Evolutionary conservation across 2,113 vertebrate genomes (phyloP).

Genomic region (Sylvia atricapilla): DNA sequence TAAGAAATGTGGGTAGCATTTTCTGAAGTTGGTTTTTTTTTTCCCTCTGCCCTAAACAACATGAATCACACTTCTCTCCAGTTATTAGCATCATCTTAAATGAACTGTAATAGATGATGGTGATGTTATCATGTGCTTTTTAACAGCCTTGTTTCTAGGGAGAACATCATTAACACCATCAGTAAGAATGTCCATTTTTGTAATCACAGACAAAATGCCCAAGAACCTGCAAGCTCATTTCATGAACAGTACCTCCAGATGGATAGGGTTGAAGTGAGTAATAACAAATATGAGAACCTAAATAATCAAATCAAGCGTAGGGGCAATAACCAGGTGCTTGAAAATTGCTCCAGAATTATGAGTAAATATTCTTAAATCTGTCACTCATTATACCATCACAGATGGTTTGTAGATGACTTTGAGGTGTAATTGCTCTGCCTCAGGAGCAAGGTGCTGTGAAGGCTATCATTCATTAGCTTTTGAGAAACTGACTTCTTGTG

Average conservation of each 20-base stretch:
- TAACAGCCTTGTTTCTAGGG: background rate
- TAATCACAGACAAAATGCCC: background rate
- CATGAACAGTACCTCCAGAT: background rate
- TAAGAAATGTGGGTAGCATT: background rate
- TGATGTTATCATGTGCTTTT: slow-evolving; percentile 32
- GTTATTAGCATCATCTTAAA: background rate
- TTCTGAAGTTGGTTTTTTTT: background rate
- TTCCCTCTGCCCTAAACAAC: background rate
- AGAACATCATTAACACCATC: background rate
- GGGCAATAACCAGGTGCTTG: background rate
- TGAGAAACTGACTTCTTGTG: background rate
- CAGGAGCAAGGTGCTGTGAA: background rate
- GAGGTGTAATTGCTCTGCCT: background rate
- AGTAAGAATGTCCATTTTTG: background rate
- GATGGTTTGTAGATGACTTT: background rate
- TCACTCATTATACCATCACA: background rate
- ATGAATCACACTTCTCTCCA: slow-evolving; percentile 1
- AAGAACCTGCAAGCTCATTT: background rate
- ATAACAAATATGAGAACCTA: background rate
- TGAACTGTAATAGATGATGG: background rate
- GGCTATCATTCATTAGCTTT: background rate
- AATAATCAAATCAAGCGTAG: background rate
- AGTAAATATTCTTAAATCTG: background rate
- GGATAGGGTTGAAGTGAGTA: background rate
- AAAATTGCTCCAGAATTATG: background rate